These are phyloP conservation scores for Mirounga angustirostris DNA, from an alignment of 2,113 vertebrate genomes.

Conservation along the genomic window DNA sequence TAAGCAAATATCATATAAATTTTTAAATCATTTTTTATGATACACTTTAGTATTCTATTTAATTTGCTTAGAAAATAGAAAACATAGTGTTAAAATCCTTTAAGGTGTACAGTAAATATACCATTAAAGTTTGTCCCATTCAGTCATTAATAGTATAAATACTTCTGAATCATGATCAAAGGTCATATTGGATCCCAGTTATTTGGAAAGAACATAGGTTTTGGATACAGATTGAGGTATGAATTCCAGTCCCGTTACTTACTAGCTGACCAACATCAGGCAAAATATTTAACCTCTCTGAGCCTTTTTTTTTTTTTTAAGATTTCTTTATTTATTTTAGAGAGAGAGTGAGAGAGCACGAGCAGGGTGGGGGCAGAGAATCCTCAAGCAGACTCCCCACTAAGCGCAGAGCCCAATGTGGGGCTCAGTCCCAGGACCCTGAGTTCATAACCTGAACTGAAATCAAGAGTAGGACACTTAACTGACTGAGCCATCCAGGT, in stretches of 20 bases:
- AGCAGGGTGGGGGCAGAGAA: not conserved
- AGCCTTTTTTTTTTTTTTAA: not conserved
- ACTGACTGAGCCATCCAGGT: not conserved
- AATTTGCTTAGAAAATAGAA: constrained; percentile 22
- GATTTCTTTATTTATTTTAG: not conserved
- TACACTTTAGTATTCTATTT: not conserved
- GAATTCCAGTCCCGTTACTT: not conserved
- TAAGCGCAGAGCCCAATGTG: not conserved
- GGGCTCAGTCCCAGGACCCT: not conserved
- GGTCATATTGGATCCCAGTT: not conserved
- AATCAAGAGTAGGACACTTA: not conserved
- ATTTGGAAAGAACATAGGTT: not conserved
- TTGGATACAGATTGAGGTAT: not conserved
- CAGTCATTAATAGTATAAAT: not conserved
- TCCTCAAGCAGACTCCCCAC: not conserved
- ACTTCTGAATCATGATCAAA: not conserved
- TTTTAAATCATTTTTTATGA: not conserved
- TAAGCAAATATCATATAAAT: not conserved
- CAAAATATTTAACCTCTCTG: not conserved
- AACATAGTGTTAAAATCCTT: not conserved
- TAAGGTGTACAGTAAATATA: not conserved
- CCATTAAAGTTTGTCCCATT: not conserved
- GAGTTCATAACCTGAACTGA: not conserved
- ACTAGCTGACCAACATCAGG: not conserved
- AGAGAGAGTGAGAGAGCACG: not conserved